These are phyloP conservation scores for Tigriopus californicus DNA, from an alignment of 2,888 invertebrate species.

Conservation along the genomic window DNA sequence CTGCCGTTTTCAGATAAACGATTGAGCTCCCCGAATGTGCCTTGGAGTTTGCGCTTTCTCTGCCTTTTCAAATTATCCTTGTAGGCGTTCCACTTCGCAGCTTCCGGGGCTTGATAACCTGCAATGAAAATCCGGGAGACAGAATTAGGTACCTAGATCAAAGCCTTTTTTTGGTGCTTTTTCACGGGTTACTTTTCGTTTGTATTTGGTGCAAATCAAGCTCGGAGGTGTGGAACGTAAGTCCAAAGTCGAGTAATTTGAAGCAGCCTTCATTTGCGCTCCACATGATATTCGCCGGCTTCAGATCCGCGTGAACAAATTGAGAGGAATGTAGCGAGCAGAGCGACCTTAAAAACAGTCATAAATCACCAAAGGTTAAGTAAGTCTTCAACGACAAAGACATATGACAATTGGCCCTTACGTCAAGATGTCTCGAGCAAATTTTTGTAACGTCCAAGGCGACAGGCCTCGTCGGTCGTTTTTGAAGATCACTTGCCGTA, in stretches of 20 bases:
- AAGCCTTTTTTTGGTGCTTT: background rate
- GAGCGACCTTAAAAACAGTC: background rate
- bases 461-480: slow-evolving; percentile 12
- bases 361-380: background rate
- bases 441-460: slow-evolving; percentile 12
- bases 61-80: slow-evolving; percentile 9
- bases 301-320: slow-evolving; percentile 19
- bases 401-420: background rate
- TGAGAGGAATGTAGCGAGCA: background rate
- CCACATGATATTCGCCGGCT: slow-evolving; percentile 20
- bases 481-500: slow-evolving; percentile 9
- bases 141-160: too few relatives aligned
- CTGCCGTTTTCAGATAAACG: background rate
- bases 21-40: background rate
- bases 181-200: background rate
- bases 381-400: background rate
- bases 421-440: slow-evolving; percentile 14
- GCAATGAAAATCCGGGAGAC: too few relatives aligned
- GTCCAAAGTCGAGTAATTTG: slow-evolving; percentile 19
- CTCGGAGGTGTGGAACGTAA: slow-evolving; percentile 17
- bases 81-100: slow-evolving; percentile 9
- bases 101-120: slow-evolving; percentile 12
- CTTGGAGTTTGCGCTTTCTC: slow-evolving; percentile 1
- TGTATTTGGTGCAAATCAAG: slow-evolving; percentile 10
- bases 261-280: slow-evolving; percentile 17